These are phyloP conservation scores for Babyrousa celebensis DNA, from an alignment of 2,797 vertebrate genomes.

Conservation along the genomic window DNA sequence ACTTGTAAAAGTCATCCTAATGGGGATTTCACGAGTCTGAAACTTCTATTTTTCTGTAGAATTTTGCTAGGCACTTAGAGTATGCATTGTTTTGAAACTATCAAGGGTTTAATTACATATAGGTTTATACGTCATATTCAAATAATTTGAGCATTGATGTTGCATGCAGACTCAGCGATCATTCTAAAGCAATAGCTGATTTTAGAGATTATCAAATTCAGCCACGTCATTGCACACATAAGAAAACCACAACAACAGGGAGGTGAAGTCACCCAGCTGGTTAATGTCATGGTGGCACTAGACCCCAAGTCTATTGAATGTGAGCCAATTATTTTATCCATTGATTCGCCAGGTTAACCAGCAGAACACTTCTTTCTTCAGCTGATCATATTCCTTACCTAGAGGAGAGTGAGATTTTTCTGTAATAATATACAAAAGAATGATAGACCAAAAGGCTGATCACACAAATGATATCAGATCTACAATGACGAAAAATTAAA, in stretches of 20 bases:
- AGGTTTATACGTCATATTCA: not conserved
- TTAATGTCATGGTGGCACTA: not conserved
- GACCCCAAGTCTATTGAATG: not conserved
- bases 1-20: slow-evolving; percentile 50
- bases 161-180: slow-evolving; percentile 34
- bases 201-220: slow-evolving; percentile 48
- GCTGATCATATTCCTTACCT: not conserved
- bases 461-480: not conserved
- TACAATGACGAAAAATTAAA: slow-evolving; percentile 8
- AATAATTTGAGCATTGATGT: not conserved
- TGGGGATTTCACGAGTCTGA: slow-evolving; percentile 44
- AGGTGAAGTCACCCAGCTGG: not conserved
- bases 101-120: slow-evolving; percentile 19
- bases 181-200: not conserved
- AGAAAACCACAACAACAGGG: not conserved
- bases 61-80: slow-evolving; percentile 15
- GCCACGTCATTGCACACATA: not conserved
- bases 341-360: not conserved
- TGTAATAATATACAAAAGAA: slow-evolving; percentile 4
- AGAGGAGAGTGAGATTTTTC: not conserved
- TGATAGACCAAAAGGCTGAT: not conserved
- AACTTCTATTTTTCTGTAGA: slow-evolving; percentile 58
- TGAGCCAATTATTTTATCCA: not conserved
- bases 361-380: not conserved
- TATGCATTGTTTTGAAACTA: slow-evolving; percentile 49